These are phyloP conservation scores for Sylvietta virens DNA, from an alignment of 2,113 vertebrate species.

Conservation along the genomic window DNA sequence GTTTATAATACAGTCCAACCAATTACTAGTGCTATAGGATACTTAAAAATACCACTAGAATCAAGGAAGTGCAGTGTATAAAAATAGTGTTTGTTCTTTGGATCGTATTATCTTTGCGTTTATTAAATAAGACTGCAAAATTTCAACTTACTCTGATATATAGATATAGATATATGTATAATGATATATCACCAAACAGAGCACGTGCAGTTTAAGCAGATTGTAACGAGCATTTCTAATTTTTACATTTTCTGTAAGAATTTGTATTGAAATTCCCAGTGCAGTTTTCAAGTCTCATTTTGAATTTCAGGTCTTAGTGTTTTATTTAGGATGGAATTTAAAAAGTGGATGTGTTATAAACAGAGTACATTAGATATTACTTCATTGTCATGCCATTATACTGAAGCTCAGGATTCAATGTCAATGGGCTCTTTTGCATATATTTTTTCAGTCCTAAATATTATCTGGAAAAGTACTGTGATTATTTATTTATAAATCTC, in stretches of 20 bases:
- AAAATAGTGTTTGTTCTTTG: not conserved
- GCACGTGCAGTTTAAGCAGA: not conserved
- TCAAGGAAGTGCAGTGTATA: not conserved
- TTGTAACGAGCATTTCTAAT: not conserved
- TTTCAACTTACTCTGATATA: not conserved
- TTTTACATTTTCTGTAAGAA: not conserved
- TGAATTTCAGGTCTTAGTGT: not conserved
- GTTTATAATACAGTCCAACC: not conserved
- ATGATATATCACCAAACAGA: not conserved
- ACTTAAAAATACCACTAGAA: not conserved
- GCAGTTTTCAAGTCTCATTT: not conserved
- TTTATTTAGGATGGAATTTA: not conserved
- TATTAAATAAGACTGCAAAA: not conserved
- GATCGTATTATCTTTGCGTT: not conserved
- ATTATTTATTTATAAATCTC: not conserved
- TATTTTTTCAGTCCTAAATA: not conserved
- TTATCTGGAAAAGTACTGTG: not conserved
- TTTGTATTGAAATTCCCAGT: not conserved
- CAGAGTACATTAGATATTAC: not conserved
- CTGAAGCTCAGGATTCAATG: not conserved
- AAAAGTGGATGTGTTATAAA: not conserved
- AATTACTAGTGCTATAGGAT: not conserved
- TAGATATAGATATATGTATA: not conserved
- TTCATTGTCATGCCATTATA: not conserved
- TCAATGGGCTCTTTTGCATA: fast-evolving